phyloP scores from a whole-genome alignment of 2,888 invertebrate species.

The Sacculina carcini region DNA sequence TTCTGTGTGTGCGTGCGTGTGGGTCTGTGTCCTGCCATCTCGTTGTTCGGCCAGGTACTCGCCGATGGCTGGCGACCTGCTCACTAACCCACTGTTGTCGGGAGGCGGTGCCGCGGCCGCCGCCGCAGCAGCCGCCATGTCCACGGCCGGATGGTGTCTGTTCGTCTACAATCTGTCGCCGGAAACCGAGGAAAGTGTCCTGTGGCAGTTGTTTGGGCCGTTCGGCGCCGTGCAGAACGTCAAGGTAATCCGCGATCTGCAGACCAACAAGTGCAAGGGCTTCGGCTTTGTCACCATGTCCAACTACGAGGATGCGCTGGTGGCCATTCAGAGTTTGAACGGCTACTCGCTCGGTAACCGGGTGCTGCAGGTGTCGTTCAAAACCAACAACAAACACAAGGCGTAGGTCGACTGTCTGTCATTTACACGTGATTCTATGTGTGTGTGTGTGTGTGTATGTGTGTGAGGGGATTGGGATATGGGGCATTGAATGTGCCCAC shows the following conservation, averaged over 20 bases:
- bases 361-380: slow-evolving; percentile 66
- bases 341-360: slow-evolving; percentile 85
- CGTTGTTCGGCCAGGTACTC: slow-evolving; percentile 33
- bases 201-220: slow-evolving; percentile 87
- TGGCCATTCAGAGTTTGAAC: slow-evolving; percentile 84
- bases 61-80: slow-evolving; percentile 50
- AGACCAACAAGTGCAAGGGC: slow-evolving; percentile 92
- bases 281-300: slow-evolving; percentile 98
- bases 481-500: too few species aligned
- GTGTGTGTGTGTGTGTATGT: too few species aligned
- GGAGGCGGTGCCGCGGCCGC: too few species aligned
- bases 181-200: slow-evolving; percentile 66
- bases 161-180: slow-evolving; percentile 78
- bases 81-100: slow-evolving; percentile 50
- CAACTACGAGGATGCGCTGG: slow-evolving; percentile 86
- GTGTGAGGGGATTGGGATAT: too few species aligned
- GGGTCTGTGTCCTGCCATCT: not conserved
- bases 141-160: slow-evolving; percentile 71
- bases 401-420: slow-evolving; percentile 15
- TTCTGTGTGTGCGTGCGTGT: slow-evolving; percentile 6
- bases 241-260: slow-evolving; percentile 78
- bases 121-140: slow-evolving; percentile 28
- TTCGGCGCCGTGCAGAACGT: slow-evolving; percentile 93
- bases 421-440: not conserved
- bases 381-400: slow-evolving; percentile 25